phyloP scores from a whole-genome alignment of 2,113 vertebrate species.

The Anhinga rufa region DNA sequence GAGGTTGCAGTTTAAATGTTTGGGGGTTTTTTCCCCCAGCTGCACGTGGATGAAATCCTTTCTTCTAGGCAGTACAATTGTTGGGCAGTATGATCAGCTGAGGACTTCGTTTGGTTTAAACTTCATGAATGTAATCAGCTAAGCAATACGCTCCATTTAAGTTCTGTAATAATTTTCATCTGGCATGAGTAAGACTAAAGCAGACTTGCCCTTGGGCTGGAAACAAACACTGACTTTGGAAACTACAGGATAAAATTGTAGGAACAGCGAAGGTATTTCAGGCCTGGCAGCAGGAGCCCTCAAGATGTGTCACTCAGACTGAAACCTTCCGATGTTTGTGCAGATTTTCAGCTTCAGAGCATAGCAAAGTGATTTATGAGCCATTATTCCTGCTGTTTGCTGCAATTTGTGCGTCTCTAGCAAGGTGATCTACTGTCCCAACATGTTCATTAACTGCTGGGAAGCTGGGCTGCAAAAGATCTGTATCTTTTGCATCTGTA shows the following conservation, averaged over 20 bases:
- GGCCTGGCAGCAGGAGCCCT: not conserved
- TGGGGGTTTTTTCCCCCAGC: not conserved
- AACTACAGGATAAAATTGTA: not conserved
- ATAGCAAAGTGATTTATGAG: not conserved
- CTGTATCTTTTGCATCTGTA: not conserved
- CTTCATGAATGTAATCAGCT: not conserved
- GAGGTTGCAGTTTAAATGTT: not conserved
- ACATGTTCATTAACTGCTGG: not conserved
- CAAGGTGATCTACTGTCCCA: not conserved
- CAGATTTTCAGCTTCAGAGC: not conserved
- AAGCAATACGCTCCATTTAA: not conserved
- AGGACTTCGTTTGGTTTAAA: not conserved
- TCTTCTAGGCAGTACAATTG: not conserved
- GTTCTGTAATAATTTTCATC: not conserved
- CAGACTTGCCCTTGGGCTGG: not conserved
- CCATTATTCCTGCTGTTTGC: not conserved
- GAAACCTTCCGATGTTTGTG: not conserved
- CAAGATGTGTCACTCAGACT: not conserved
- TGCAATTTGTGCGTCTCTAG: not conserved
- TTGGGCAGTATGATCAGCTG: not conserved
- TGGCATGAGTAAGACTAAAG: not conserved
- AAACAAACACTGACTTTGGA: not conserved
- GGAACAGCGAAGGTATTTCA: slow-evolving; percentile 10
- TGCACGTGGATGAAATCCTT: not conserved
- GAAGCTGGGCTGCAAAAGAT: not conserved